Evolutionary conservation across 2,797 vertebrate species (phyloP).

Genomic region (Rhabdomys pumilio): DNA sequence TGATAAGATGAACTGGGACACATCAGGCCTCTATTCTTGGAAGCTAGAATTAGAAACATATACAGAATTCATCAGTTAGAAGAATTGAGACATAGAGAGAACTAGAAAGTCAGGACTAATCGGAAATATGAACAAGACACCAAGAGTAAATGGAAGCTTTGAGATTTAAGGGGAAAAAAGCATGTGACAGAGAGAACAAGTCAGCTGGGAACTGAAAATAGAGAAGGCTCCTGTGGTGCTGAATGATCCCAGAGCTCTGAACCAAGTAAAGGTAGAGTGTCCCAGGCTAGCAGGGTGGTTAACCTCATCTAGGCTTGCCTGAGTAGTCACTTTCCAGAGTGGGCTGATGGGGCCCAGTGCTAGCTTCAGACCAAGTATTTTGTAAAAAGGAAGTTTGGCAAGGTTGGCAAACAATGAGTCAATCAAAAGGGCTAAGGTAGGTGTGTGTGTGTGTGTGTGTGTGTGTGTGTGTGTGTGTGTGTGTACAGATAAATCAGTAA

Average conservation of each 20-base stretch:
- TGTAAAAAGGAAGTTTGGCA: not conserved
- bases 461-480: not conserved
- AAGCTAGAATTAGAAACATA: constrained; percentile 24
- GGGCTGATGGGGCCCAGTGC: not conserved
- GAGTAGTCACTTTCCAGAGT: not conserved
- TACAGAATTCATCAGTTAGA: not conserved
- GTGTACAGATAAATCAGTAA: not conserved
- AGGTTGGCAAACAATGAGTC: not conserved
- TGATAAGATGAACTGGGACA: not conserved
- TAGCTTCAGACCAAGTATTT: not conserved
- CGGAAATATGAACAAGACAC: not conserved
- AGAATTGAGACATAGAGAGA: not conserved
- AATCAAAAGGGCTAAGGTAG: not conserved
- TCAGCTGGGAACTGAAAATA: not conserved
- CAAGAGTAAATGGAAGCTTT: not conserved
- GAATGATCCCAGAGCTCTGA: constrained; percentile 5
- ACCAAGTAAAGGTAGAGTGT: not conserved
- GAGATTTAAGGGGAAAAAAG: not conserved
- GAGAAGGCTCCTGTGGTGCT: not conserved
- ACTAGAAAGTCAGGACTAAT: not conserved
- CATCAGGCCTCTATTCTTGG: not conserved
- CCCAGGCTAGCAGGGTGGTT: not conserved
- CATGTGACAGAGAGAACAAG: not conserved
- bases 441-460: not conserved
- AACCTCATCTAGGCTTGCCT: not conserved